A percentile compares a stretch with the other conserved stretches of the same genome.
These are phyloP conservation scores for Ametastegia equiseti DNA, from an alignment of 2,888 invertebrate species.

Conservation along the genomic window DNA sequence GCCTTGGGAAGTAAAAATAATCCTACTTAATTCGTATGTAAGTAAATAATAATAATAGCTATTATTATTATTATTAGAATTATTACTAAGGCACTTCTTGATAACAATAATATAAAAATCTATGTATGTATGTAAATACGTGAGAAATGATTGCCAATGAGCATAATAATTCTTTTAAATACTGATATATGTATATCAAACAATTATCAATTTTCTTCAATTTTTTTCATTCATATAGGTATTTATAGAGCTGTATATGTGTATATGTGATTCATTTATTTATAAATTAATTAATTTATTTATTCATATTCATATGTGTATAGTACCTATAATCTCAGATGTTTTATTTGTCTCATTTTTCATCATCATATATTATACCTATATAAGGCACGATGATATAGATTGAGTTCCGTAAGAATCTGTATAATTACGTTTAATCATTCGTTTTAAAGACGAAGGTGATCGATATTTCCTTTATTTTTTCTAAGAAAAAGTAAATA, in stretches of 20 bases:
- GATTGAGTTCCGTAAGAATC: constrained; percentile 17
- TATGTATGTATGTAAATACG: no score
- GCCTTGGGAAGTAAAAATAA: constrained; percentile 3
- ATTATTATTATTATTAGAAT: constrained; percentile 72
- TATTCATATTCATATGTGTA: constrained; percentile 42
- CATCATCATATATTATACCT: constrained; percentile 17
- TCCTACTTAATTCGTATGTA: constrained; percentile 24
- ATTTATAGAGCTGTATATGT: neutral
- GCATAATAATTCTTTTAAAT: constrained; percentile 69
- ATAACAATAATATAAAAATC: constrained; percentile 75
- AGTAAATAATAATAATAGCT: constrained; percentile 47
- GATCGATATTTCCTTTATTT: neutral
- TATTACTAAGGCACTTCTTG: constrained; percentile 73
- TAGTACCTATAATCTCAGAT: constrained; percentile 43
- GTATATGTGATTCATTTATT: no score
- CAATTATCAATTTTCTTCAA: constrained; percentile 58
- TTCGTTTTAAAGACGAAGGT: neutral
- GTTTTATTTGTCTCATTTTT: neutral
- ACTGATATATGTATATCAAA: constrained; percentile 70
- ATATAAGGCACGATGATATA: constrained; percentile 22
- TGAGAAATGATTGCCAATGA: constrained; percentile 73
- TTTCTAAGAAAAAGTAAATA: neutral
- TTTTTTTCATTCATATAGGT: constrained; percentile 33
- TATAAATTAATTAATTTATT: no score
- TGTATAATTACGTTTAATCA: constrained; percentile 37